Conservation (phyloP, 2,113 vertebrate species). For the Urocitellus parryii region DNA sequence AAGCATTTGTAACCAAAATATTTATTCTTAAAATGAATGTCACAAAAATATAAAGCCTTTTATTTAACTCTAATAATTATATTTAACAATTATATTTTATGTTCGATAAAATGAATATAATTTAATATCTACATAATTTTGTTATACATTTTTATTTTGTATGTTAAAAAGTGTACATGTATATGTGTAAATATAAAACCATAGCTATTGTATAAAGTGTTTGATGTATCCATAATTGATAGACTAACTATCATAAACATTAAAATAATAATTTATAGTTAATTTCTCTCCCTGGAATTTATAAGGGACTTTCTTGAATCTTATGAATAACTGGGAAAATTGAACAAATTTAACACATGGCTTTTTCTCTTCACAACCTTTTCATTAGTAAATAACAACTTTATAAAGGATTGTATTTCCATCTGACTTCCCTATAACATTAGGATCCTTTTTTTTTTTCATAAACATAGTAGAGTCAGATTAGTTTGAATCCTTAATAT, state of each 20-base stretch:
- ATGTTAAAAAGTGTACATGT: not conserved
- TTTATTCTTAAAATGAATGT: constrained; percentile 47
- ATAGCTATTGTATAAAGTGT: not conserved
- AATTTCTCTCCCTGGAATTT: not conserved
- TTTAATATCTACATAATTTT: constrained; percentile 8
- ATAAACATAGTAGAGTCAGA: not conserved
- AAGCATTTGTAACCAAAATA: constrained; percentile 24
- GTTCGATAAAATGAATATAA: not conserved
- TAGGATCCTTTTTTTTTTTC: not conserved
- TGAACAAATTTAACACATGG: not conserved
- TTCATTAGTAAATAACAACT: not conserved
- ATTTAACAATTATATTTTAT: constrained; percentile 23
- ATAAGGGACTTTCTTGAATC: not conserved
- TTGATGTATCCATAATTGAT: not conserved
- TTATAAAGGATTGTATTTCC: not conserved
- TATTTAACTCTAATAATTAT: constrained; percentile 23
- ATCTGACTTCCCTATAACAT: not conserved
- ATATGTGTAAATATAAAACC: not conserved
- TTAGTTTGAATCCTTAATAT: not conserved
- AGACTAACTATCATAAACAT: not conserved
- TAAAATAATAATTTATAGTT: not conserved
- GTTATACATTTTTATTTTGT: not conserved
- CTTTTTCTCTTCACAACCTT: not conserved
- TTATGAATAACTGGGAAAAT: not conserved
- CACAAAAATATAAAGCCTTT: not conserved